Evolutionary conservation across 2,113 vertebrate species (phyloP).

Genomic region (Piaya cayana): DNA sequence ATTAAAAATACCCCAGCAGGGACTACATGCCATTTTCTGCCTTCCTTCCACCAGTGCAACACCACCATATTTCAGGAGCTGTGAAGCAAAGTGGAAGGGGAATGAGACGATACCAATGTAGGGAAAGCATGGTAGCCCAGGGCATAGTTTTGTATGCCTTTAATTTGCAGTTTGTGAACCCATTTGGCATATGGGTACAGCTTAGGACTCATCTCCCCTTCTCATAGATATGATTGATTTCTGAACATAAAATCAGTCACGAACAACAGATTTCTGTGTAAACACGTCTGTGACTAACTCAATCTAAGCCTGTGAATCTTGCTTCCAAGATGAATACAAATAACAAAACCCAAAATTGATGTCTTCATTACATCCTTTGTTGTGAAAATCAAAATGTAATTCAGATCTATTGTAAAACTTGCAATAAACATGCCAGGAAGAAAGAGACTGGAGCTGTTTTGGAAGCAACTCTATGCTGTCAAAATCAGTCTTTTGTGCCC

Average conservation of each 20-base stretch:
- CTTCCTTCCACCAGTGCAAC: not conserved
- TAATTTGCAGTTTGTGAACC: slow-evolving; percentile 13
- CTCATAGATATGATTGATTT: slow-evolving; percentile 31
- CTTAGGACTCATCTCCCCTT: slow-evolving; percentile 2
- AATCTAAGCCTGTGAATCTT: not conserved
- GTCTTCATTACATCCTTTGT: slow-evolving; percentile 27
- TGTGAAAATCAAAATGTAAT: slow-evolving; percentile 42
- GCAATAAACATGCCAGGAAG: not conserved
- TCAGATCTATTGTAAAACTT: slow-evolving; percentile 11
- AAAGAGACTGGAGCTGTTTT: slow-evolving; percentile 3
- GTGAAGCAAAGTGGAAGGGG: not conserved
- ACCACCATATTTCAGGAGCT: not conserved
- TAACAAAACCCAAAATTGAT: not conserved
- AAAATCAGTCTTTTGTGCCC: not conserved
- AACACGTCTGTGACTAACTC: slow-evolving; percentile 23
- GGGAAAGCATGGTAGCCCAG: not conserved
- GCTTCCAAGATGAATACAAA: slow-evolving; percentile 42
- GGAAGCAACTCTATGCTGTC: not conserved
- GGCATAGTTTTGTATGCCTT: slow-evolving; percentile 3
- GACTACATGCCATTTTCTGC: not conserved
- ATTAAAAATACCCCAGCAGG: not conserved
- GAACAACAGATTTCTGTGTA: slow-evolving; percentile 20
- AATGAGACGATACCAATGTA: not conserved
- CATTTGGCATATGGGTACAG: not conserved
- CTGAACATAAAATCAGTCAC: slow-evolving; percentile 14